Evolutionary conservation across 2,888 invertebrate genomes (phyloP).

Genomic region (Parnassius mnemosyne): DNA sequence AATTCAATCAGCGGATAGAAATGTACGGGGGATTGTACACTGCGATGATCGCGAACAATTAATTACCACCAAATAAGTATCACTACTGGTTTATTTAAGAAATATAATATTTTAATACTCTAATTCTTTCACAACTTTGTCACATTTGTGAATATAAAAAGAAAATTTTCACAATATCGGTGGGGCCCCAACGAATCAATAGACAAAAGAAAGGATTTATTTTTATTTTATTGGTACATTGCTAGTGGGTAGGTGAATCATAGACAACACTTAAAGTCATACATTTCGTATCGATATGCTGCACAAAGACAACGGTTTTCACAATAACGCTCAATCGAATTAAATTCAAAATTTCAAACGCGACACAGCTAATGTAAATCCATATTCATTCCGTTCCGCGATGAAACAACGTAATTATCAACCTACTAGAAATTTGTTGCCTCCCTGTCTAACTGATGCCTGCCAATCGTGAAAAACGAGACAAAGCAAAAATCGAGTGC

Average conservation of each 20-base stretch:
- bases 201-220: slow-evolving; percentile 59
- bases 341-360: too few species aligned
- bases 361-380: too few species aligned
- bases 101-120: slow-evolving; percentile 34
- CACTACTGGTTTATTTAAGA: slow-evolving; percentile 22
- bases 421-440: too few species aligned
- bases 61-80: slow-evolving; percentile 18
- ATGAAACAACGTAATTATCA: too few species aligned
- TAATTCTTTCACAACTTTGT: slow-evolving; percentile 48
- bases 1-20: slow-evolving; percentile 51
- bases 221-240: slow-evolving; percentile 31
- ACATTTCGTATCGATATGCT: not conserved
- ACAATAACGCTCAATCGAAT: too few species aligned
- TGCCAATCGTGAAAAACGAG: too few species aligned
- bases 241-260: slow-evolving; percentile 31
- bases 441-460: too few species aligned
- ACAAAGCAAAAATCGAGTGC: too few species aligned
- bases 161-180: slow-evolving; percentile 65
- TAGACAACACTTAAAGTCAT: slow-evolving; percentile 35
- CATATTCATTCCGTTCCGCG: too few species aligned
- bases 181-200: slow-evolving; percentile 76
- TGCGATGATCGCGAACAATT: slow-evolving; percentile 17
- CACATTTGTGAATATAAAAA: slow-evolving; percentile 45
- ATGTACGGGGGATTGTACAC: slow-evolving; percentile 43
- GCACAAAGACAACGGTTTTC: too few species aligned